Evolutionary conservation across 2,888 invertebrate species (phyloP), one percentile per base, ranked within the genome.

Genomic region (Hetaerina titia): DNA sequence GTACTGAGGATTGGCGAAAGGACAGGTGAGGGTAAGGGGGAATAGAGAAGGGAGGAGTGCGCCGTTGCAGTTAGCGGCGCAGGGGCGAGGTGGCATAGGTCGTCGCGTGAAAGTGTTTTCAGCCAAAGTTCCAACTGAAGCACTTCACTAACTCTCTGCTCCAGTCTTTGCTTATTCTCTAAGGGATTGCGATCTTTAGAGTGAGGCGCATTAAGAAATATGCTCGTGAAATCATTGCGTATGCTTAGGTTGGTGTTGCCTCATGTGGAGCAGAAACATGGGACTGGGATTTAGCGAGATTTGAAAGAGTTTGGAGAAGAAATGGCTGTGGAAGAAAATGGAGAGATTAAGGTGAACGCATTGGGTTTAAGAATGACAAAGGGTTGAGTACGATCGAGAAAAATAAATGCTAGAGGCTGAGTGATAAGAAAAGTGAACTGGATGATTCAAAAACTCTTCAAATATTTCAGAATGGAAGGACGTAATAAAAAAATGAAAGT

Each of bases 21-120:
- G n/a, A 56, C 45, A 89, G 9, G 89, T 7, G 45, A 9, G 6
- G 57, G 56, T 22, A 2, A 22, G 25, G 25, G 89, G 17, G 89
- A 45, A 45, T 45, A 45, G 56, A 8, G 57, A 31, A 22, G 89
- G 57, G 89, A 6, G 0, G 31, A 89, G 89, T 57, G 56, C 22
- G 19, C 89, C 17, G 17, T 17, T 89, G 89, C 57, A 57, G 56
- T 56, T 89, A 25, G 69, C n/a, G 69, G 69, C 19, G 89, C 22
- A 57, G 89, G 89, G 45, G 7, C 13, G 89, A 57, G 57, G 60
- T 17, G 60, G n/a, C n/a, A 22, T 74, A 60, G 89, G 57, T 15
- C 25, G 31, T 56, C 89, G 15, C 58, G 57, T 60, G 89, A 60
- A 58, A 60, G 89, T 89, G 89, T 58, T 89, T 89, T 57, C 89